phyloP scores from a whole-genome alignment of 1,140 invertebrate species.

The Diachasmimorpha longicaudata region DNA sequence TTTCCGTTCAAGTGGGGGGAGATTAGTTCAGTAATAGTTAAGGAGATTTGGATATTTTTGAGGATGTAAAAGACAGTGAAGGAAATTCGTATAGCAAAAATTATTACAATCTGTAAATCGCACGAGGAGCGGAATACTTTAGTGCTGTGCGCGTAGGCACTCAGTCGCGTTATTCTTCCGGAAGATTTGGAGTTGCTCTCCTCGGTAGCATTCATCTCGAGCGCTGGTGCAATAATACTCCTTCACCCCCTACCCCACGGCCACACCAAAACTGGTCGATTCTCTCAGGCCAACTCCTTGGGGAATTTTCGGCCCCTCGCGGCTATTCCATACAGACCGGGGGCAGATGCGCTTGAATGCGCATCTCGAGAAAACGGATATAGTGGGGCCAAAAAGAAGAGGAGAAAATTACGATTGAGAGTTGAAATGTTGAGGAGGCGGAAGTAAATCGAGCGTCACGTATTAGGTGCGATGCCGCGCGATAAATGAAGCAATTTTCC shows the following conservation, averaged over 20 bases:
- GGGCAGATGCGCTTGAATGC: not conserved
- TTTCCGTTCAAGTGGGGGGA: no score
- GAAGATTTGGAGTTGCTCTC: not conserved
- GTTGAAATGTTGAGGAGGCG: not conserved
- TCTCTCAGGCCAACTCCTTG: not conserved
- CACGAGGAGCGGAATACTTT: not conserved
- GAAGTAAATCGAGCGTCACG: slow-evolving; percentile 4
- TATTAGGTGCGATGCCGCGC: slow-evolving; percentile 42
- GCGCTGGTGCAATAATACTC: not conserved
- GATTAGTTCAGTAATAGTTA: no score
- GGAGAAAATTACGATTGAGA: slow-evolving; percentile 1
- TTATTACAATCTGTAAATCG: not conserved
- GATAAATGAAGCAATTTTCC: slow-evolving; percentile 51
- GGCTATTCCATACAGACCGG: not conserved
- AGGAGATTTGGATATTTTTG: no score
- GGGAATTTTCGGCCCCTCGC: not conserved
- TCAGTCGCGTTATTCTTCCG: slow-evolving; percentile 5
- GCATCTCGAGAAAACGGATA: not conserved
- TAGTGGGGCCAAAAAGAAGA: not conserved
- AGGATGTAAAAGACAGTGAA: no score
- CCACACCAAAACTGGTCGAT: not conserved
- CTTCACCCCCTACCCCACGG: not conserved
- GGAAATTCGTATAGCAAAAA: no score
- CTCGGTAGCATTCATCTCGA: not conserved
- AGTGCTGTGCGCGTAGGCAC: not conserved